Conservation (phyloP, 2,888 invertebrate species). For the Synanthedon formicaeformis region DNA sequence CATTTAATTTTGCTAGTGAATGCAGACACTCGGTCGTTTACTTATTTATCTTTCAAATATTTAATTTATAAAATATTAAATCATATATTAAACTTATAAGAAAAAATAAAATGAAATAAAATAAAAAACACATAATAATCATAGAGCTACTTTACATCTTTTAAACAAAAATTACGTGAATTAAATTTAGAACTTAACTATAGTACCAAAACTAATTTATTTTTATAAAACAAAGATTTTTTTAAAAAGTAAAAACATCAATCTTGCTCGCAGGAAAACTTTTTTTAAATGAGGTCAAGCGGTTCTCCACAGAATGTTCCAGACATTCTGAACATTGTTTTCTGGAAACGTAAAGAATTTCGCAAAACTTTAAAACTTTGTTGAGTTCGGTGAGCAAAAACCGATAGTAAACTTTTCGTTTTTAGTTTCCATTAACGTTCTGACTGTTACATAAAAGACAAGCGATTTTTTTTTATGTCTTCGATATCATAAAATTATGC, state of each 20-base stretch:
- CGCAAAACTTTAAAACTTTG: constrained; percentile 22
- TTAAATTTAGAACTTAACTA: too few relatives aligned
- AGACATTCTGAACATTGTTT: constrained; percentile 47
- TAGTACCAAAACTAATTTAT: not conserved
- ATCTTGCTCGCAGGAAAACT: constrained; percentile 50
- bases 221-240: not conserved
- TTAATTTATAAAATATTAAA: too few relatives aligned
- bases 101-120: too few relatives aligned
- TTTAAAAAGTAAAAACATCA: constrained; percentile 29
- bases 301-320: constrained; percentile 41
- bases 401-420: not conserved
- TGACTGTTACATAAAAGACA: too few relatives aligned
- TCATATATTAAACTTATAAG: too few relatives aligned
- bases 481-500: too few relatives aligned
- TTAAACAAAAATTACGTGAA: too few relatives aligned
- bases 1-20: constrained; percentile 10
- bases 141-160: too few relatives aligned
- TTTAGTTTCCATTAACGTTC: constrained; percentile 3
- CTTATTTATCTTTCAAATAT: not conserved
- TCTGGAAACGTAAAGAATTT: constrained; percentile 31
- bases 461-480: too few relatives aligned
- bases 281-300: constrained; percentile 52
- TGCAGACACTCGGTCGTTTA: not conserved
- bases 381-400: constrained; percentile 1
- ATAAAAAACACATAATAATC: too few relatives aligned